Base-by-base conservation (phyloP, 2,797 vertebrate genomes). In the Sebastiscus tertius region DNA sequence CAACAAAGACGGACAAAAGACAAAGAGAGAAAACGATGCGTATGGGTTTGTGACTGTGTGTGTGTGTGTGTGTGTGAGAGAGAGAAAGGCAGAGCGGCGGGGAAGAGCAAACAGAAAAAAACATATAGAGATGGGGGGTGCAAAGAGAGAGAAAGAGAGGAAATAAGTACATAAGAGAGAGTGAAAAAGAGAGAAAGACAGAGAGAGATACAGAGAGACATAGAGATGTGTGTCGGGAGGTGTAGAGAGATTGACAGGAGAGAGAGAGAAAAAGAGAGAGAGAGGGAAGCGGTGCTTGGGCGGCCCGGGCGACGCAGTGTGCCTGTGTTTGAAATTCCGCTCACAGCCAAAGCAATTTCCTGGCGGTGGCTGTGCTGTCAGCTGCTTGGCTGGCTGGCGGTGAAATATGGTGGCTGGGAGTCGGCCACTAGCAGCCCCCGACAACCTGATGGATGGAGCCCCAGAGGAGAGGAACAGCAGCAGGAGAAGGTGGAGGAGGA, bases 331-430 rank as follows among this genome's bases (percentile, higher is more conserved):
- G 97, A 98, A 97, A 99, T 99, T 99, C 98, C 93, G 96, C 96
- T 98, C 98, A 98, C 97, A 99, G 97, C 96, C 95, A 97, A 97
- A 97, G 97, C 96, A 97, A 97, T 98, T 98, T 98, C 97, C 97
- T 97, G 97, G 96, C 96, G 94, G 97, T 96, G 96, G 96, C 96
- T 96, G 96, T 96, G 97, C 97, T 98, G 97, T 99, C 98, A 98
- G 97, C 96, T 96, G 96, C 96, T 96, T 97, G 97, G 97, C 97
- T 98, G 97, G 96, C 97, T 97, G 97, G 96, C 96, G 97, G 97
- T 98, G 97, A 98, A 98, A 99, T 98, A 98, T 96, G 96, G 97
- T 97, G 97, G 97, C 96, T 96, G 96, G 90, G 96, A 97, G 97
- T 95, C 95, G 96, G 96, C 97, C 96, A 95, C 97, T 96, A 97